Conservation (phyloP, 1,140 invertebrate genomes). For the Teleopsis dalmanni region DNA sequence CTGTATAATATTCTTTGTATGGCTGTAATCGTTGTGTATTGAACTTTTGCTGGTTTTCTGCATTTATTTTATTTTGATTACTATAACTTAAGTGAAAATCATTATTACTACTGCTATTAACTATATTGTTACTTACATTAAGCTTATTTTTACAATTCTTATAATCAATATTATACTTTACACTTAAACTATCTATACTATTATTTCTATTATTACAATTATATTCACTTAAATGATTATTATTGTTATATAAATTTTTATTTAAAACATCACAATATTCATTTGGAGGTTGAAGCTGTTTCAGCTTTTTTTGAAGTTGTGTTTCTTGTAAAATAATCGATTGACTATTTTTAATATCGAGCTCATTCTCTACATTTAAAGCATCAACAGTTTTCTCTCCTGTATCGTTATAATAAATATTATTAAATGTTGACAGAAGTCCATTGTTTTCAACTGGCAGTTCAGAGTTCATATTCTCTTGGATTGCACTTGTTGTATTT, state of each 20-base stretch:
- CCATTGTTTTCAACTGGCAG: conserved; percentile 24
- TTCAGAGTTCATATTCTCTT: conserved; percentile 10
- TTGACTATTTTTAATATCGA: neutral
- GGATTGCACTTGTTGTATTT: too few species aligned
- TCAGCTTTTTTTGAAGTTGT: conserved; percentile 3
- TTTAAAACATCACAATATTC: conserved; percentile 23
- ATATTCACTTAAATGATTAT: conserved; percentile 24
- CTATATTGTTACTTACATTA: neutral
- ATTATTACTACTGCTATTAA: conserved; percentile 1
- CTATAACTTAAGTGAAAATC: conserved; percentile 8
- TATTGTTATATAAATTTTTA: conserved; percentile 20
- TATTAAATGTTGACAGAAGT: conserved; percentile 31
- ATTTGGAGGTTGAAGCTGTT: conserved; percentile 14
- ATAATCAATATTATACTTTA: neutral
- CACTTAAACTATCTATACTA: neutral
- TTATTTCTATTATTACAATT: conserved; percentile 6
- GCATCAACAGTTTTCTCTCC: neutral
- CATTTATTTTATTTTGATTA: conserved; percentile 3
- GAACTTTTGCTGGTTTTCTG: neutral
- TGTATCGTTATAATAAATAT: conserved; percentile 14
- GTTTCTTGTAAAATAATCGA: neutral
- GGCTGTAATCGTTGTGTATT: neutral
- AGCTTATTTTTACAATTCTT: neutral
- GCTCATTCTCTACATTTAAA: neutral
- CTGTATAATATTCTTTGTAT: conserved; percentile 21